Evolutionary conservation across 2,888 invertebrate species (phyloP).

Genomic region (Griposia aprilina): DNA sequence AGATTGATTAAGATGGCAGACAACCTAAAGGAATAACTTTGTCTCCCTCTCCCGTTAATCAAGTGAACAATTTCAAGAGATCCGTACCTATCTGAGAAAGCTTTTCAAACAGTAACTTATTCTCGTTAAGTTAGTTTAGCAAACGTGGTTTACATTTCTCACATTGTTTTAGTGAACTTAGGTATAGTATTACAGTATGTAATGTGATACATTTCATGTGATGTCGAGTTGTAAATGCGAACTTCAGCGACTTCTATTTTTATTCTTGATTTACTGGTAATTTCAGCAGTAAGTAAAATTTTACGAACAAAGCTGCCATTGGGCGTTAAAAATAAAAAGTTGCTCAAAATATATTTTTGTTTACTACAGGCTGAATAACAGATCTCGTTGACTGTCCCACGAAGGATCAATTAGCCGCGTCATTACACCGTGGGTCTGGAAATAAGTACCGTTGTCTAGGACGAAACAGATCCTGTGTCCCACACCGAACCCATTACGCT

Average conservation of each 20-base stretch:
- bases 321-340: constrained; percentile 35
- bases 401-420: constrained; percentile 77
- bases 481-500: constrained; percentile 79
- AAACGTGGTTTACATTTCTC: constrained; percentile 59
- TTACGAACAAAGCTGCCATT: constrained; percentile 39
- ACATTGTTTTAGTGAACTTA: constrained; percentile 67
- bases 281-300: constrained; percentile 39
- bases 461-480: constrained; percentile 76
- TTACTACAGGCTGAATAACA: constrained; percentile 70
- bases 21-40: constrained; percentile 44
- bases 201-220: constrained; percentile 51
- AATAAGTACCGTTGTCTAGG: constrained; percentile 80
- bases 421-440: constrained; percentile 83
- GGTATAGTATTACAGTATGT: constrained; percentile 56
- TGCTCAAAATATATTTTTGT: constrained; percentile 56
- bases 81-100: constrained; percentile 74
- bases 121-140: constrained; percentile 75
- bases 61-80: constrained; percentile 76
- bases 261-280: constrained; percentile 43
- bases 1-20: constrained; percentile 45
- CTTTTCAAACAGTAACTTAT: constrained; percentile 82
- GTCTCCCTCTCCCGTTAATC: constrained; percentile 74
- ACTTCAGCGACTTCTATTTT: constrained; percentile 12
- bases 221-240: not conserved
- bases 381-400: constrained; percentile 72